Percentiles rank a stretch among this genome's conserved stretches.
These are phyloP conservation scores for Heliconius eleuchia DNA, from an alignment of 1,140 invertebrate genomes.

Conservation along the genomic window DNA sequence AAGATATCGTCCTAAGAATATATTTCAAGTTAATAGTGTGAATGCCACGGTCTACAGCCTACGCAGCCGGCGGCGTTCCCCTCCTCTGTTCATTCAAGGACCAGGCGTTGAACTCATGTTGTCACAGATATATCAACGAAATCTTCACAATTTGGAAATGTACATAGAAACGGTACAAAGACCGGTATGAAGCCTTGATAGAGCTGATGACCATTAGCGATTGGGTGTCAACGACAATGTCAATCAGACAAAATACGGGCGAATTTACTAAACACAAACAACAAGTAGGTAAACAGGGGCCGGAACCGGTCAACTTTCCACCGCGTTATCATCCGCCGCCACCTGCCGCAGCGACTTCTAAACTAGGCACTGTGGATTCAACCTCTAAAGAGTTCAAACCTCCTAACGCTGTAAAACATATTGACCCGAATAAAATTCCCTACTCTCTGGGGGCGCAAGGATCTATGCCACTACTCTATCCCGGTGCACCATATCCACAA, in stretches of 20 bases:
- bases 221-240: conserved; percentile 68
- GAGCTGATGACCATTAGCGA: conserved; percentile 60
- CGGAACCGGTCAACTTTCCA: conserved; percentile 77
- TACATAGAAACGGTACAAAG: conserved; percentile 27
- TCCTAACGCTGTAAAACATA: conserved; percentile 58
- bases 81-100: conserved; percentile 74
- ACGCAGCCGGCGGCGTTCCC: conserved; percentile 76
- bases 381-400: conserved; percentile 69
- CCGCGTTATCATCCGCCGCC: conserved; percentile 79
- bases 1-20: conserved; percentile 15
- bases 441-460: conserved; percentile 61
- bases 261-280: conserved; percentile 77
- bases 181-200: conserved; percentile 50
- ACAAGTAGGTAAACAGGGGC: conserved; percentile 77
- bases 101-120: conserved; percentile 76
- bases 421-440: conserved; percentile 64
- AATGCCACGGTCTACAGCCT: conserved; percentile 75
- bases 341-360: conserved; percentile 66
- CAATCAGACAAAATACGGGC: conserved; percentile 74
- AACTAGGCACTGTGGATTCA: conserved; percentile 66
- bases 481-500: conserved; percentile 60
- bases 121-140: conserved; percentile 57
- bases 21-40: conserved; percentile 62
- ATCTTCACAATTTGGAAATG: conserved; percentile 62
- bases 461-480: conserved; percentile 56